These are phyloP conservation scores for silkworm (Bombyx mori) DNA, from an alignment of 1,140 invertebrate genomes.

Conservation along the genomic window ASM3026992v2 NC_085110.1:11430001-11430500, in stretches of 20 bases:
- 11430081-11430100: slow-evolving; percentile 6
- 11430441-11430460: slow-evolving; percentile 42
- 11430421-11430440: slow-evolving; percentile 54
- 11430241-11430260: slow-evolving; percentile 71
- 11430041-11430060: neutral
- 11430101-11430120: neutral
- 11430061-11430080: neutral
- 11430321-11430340: slow-evolving; percentile 70
- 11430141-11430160: slow-evolving; percentile 35
- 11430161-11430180: slow-evolving; percentile 53
- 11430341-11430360: slow-evolving; percentile 69
- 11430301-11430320: slow-evolving; percentile 65
- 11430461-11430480: slow-evolving; percentile 47
- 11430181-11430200: slow-evolving; percentile 54
- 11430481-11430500: slow-evolving; percentile 48
- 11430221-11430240: slow-evolving; percentile 70
- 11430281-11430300: slow-evolving; percentile 53
- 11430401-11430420: slow-evolving; percentile 48
- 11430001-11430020: too few species aligned
- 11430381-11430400: slow-evolving; percentile 37
- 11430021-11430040: too few species aligned
- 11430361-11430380: slow-evolving; percentile 59
- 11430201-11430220: slow-evolving; percentile 67
- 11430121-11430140: slow-evolving; percentile 47
- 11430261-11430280: slow-evolving; percentile 47